phyloP scores from a whole-genome alignment of 2,113 vertebrate genomes.

The Cephalopterus ornatus region DNA sequence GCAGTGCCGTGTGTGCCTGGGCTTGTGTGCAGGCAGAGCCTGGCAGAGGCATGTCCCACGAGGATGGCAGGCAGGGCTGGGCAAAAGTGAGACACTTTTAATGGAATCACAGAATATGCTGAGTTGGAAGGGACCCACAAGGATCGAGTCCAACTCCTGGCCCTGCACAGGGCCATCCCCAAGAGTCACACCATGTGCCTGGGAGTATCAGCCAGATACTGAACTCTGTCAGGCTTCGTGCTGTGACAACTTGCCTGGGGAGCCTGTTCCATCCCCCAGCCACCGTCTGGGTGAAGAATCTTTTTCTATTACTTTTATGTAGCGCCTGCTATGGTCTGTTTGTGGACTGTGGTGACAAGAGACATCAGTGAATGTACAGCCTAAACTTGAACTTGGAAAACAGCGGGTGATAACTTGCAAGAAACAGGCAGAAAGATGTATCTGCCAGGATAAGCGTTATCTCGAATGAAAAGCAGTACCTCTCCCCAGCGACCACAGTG shows the following conservation, averaged over 20 bases:
- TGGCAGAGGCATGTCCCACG: accelerated
- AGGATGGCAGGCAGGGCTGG: not conserved
- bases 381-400: not conserved
- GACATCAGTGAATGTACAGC: not conserved
- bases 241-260: not conserved
- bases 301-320: not conserved
- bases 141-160: not conserved
- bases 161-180: not conserved
- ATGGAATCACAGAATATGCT: not conserved
- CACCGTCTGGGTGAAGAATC: not conserved
- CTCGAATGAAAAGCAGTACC: not conserved
- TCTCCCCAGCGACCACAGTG: accelerated
- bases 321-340: not conserved
- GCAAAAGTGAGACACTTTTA: too few species aligned
- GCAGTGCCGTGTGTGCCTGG: accelerated
- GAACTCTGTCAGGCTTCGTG: not conserved
- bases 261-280: not conserved
- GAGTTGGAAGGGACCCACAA: not conserved
- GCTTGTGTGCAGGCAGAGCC: too few species aligned
- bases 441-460: not conserved
- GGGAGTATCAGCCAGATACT: not conserved
- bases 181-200: not conserved
- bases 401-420: not conserved
- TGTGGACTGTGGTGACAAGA: not conserved
- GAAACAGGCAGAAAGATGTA: not conserved